Evolutionary conservation across 2,113 vertebrate genomes (phyloP).

Genomic region (Microtus oregoni): DNA sequence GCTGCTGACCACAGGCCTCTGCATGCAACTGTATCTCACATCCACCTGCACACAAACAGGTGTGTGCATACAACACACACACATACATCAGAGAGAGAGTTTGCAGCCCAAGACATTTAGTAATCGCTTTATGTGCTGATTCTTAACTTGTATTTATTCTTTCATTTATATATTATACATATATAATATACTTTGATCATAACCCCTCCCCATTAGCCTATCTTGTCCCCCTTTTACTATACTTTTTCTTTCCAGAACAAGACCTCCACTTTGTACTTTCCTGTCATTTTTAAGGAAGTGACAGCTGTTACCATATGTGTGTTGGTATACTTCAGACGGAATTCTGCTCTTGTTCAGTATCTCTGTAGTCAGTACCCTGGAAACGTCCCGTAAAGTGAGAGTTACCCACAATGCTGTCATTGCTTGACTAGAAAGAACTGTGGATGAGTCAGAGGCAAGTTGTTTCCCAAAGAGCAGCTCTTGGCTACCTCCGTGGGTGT

Average conservation of each 20-base stretch:
- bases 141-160: background rate
- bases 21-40: background rate
- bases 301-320: background rate
- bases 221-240: background rate
- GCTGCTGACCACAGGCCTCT: background rate
- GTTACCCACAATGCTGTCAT: background rate
- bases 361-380: background rate
- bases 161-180: background rate
- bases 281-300: background rate
- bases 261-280: background rate
- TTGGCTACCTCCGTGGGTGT: background rate
- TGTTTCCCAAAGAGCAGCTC: background rate
- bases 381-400: constrained; percentile 4
- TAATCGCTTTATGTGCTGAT: background rate
- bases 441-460: background rate
- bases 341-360: background rate
- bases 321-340: background rate
- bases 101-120: background rate
- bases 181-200: background rate
- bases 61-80: too few relatives aligned
- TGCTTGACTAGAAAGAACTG: background rate
- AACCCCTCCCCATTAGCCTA: background rate
- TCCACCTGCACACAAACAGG: background rate
- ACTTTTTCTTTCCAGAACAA: background rate
- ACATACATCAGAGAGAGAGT: background rate